Evolutionary conservation across 92 coral and sea anemone genomes (phyloP).

Genomic region (Parazoanthus atlanticus): DNA sequence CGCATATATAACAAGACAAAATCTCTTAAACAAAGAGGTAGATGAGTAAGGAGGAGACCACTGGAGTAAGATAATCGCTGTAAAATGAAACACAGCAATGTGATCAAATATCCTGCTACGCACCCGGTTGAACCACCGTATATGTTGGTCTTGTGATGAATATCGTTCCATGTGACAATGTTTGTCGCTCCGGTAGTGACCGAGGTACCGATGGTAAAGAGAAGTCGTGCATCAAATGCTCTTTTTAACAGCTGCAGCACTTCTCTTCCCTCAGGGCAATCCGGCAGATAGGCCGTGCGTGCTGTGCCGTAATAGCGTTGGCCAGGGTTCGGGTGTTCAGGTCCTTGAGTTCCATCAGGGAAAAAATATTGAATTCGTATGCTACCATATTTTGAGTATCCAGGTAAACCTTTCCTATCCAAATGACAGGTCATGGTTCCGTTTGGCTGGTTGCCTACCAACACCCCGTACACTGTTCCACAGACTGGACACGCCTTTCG

Average conservation of each 20-base stretch:
- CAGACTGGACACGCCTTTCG: slow-evolving; percentile 4
- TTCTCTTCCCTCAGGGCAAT: slow-evolving; percentile 60
- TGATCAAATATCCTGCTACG: too few relatives aligned
- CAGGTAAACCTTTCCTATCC: too few relatives aligned
- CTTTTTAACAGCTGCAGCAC: slow-evolving; percentile 61
- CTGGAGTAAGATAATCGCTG: too few relatives aligned
- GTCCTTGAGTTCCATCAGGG: slow-evolving; percentile 46
- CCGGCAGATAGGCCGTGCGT: slow-evolving; percentile 63
- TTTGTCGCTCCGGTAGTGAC: slow-evolving; percentile 53
- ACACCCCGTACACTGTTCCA: slow-evolving; percentile 25
- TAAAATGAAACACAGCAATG: too few relatives aligned
- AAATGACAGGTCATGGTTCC: too few relatives aligned
- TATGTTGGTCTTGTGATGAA: slow-evolving; percentile 71
- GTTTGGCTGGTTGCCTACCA: slow-evolving; percentile 41
- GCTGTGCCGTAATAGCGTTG: slow-evolving; percentile 17
- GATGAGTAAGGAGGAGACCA: too few relatives aligned
- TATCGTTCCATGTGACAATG: slow-evolving; percentile 75
- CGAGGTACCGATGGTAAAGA: slow-evolving; percentile 80
- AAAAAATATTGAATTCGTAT: slow-evolving; percentile 35
- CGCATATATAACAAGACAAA: too few relatives aligned
- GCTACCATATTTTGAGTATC: slow-evolving; percentile 20
- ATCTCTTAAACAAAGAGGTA: too few relatives aligned
- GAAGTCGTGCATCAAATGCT: slow-evolving; percentile 72
- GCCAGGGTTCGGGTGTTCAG: neutral
- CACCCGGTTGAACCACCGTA: slow-evolving; percentile 23